phyloP scores from a whole-genome alignment of 2,888 invertebrate species.

The Halictus quadricinctus region DNA sequence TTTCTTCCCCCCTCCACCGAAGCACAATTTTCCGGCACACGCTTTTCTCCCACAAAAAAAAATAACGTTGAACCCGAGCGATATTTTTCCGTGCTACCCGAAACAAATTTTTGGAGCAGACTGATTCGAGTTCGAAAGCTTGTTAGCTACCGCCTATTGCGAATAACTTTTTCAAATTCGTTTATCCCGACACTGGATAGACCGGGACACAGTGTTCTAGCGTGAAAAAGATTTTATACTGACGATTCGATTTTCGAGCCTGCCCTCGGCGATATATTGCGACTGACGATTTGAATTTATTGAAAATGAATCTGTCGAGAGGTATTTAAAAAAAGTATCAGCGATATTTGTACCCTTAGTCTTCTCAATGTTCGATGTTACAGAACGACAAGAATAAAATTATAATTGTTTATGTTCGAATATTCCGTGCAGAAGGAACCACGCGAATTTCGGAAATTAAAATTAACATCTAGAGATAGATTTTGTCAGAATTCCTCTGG shows the following conservation, averaged over 20 bases:
- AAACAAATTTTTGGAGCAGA: background rate
- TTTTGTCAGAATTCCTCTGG: background rate
- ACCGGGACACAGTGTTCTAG: background rate
- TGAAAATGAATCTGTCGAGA: no score
- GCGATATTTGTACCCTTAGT: no score
- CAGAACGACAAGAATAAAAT: no score
- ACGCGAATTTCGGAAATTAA: no score
- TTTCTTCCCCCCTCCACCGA: background rate
- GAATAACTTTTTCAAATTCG: background rate
- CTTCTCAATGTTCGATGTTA: no score
- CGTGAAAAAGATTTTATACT: background rate
- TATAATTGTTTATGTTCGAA: no score
- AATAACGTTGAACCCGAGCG: background rate
- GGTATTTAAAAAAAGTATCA: no score
- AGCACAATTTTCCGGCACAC: background rate
- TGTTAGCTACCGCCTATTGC: background rate
- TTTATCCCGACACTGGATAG: background rate
- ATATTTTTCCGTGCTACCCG: background rate
- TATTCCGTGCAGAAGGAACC: no score
- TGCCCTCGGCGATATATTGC: background rate
- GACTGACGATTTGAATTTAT: background rate
- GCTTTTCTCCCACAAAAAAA: background rate
- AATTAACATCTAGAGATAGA: background rate
- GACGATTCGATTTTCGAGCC: background rate
- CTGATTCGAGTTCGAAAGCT: background rate